Conservation (phyloP, 2,113 vertebrate species). For the Cochlearius cochlearius region DNA sequence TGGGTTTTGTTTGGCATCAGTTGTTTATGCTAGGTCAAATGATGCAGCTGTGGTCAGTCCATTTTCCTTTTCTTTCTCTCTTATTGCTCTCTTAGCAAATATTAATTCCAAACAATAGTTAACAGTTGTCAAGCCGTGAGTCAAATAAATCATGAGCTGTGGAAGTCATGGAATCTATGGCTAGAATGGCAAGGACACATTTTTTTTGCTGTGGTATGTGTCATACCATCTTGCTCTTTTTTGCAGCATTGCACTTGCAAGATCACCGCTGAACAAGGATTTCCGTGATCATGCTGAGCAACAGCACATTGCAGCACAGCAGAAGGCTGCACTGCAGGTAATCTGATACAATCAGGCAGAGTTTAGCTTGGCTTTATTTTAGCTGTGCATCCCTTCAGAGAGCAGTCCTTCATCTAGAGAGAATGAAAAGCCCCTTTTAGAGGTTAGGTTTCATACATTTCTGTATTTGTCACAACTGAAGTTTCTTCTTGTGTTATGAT, state of each 20-base stretch:
- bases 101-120: background rate
- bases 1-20: background rate
- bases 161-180: background rate
- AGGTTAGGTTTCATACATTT: background rate
- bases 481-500: background rate
- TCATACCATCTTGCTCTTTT: background rate
- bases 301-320: slow-evolving; percentile 95
- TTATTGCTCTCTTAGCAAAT: background rate
- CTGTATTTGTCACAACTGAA: background rate
- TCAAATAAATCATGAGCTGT: background rate
- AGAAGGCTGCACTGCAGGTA: slow-evolving; percentile 95
- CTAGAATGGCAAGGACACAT: background rate
- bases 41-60: background rate
- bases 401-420: background rate
- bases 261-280: slow-evolving; percentile 86
- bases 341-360: background rate
- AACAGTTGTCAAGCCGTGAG: background rate
- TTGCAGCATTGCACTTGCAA: slow-evolving; percentile 84
- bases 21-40: background rate
- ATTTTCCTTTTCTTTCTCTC: background rate
- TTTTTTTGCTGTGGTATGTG: background rate
- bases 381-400: background rate
- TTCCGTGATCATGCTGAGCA: slow-evolving; percentile 93
- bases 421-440: background rate
- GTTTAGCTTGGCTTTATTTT: background rate